These are phyloP conservation scores for Callitettix versicolor DNA, from an alignment of 1,140 invertebrate species.

Conservation along the genomic window DNA sequence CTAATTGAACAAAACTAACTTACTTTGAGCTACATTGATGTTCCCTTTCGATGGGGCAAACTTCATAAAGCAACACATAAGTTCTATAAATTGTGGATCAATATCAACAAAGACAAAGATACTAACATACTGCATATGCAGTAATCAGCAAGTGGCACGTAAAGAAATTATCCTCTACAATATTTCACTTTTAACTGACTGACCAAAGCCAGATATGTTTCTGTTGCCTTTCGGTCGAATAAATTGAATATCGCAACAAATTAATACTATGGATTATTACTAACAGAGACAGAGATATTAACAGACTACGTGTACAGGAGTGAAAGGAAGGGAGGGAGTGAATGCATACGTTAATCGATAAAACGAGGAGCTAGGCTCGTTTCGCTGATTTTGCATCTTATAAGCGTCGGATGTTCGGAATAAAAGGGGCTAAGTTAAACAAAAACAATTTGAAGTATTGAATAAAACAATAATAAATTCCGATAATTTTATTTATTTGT, in stretches of 20 bases:
- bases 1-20: background rate
- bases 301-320: background rate
- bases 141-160: too few relatives aligned
- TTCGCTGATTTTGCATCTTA: too few relatives aligned
- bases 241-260: background rate
- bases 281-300: background rate
- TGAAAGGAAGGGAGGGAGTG: too few relatives aligned
- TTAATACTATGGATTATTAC: background rate
- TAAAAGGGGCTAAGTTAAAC: too few relatives aligned
- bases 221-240: background rate
- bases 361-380: too few relatives aligned
- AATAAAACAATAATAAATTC: too few relatives aligned
- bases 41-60: constrained; percentile 1
- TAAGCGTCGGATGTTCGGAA: too few relatives aligned
- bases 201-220: background rate
- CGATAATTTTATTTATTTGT: too few relatives aligned
- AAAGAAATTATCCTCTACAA: too few relatives aligned
- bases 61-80: background rate
- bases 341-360: too few relatives aligned
- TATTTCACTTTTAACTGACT: background rate
- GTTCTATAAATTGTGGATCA: background rate
- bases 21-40: background rate
- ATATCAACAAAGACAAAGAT: background rate
- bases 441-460: too few relatives aligned
- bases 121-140: background rate